Base-by-base conservation (phyloP, 2,797 vertebrate species). In the Crenuchus spilurus region DNA sequence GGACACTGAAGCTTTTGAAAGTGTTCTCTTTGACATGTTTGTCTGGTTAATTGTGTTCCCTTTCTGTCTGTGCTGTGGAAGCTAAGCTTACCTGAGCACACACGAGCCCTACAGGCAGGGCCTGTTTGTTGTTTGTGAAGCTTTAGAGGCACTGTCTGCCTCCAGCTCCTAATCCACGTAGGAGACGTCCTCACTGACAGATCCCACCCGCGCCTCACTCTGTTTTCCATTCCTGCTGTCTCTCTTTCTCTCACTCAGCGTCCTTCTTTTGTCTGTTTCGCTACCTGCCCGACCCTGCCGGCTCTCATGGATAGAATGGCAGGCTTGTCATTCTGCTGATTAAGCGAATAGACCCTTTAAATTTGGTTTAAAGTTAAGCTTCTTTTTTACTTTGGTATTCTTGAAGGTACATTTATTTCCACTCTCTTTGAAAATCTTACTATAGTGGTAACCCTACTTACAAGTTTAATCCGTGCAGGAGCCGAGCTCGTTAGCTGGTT, bases 161-260 rank as follows among this genome's bases (percentile, higher is more conserved):
- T 82, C 78, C 76, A 78, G 39, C 35, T 70, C 77, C 67, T 83
- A 80, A 82, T 82, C 81, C 81, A 70, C 72, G 66, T 69, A 42
- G 73, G 65, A 78, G 78, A 80, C 57, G 65, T 71, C 62, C 60
- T 48, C 52, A 61, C 60, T 72, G 75, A 77, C 69, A 77, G 68
- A 72, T 77, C 62, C 49, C 70, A 41, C 65, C 63, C 57, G 46
- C 64, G 63, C 68, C 71, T 72, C 49, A 62, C 63, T 69, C 78
- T 70, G 66, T 85, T 82, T 69, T 78, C 58, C 63, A 64, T 73
- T 81, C 75, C 69, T 79, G 62, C 46, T 41, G 62, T 51, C 68
- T 49, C 44, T 44, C 28, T 20, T 11, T 48, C 26, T 58, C 14
- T 42, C 16, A 44, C 22, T 44, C 72, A 4, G 16, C 2, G 10